These are phyloP conservation scores for Ibycter americanus DNA, from an alignment of 2,797 vertebrate species.

Conservation along the genomic window DNA sequence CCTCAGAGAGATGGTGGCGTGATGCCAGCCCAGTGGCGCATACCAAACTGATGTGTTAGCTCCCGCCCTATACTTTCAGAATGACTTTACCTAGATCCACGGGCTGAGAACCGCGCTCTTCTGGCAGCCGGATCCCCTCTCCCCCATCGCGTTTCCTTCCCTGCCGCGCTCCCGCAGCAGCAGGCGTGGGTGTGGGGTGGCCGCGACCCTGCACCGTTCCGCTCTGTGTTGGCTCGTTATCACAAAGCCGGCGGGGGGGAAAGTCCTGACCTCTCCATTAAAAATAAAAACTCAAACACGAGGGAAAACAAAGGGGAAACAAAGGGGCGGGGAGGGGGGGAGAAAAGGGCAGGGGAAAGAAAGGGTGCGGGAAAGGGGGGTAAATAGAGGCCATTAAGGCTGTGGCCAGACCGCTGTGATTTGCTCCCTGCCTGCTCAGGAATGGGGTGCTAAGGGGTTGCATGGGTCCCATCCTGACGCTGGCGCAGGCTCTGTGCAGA, in stretches of 20 bases:
- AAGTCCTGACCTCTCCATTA: too few relatives aligned
- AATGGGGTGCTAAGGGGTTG: neutral
- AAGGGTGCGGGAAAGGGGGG: too few relatives aligned
- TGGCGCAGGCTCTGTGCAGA: neutral
- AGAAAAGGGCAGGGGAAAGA: too few relatives aligned
- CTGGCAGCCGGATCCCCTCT: rapidly evolving
- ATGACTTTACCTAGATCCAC: neutral
- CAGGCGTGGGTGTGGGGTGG: rapidly evolving
- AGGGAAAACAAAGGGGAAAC: too few relatives aligned
- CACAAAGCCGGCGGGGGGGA: neutral
- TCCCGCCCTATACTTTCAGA: neutral
- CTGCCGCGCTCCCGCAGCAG: rapidly evolving
- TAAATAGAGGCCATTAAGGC: neutral
- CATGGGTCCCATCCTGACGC: neutral
- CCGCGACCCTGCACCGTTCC: rapidly evolving
- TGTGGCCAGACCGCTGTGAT: neutral
- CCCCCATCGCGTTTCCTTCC: neutral
- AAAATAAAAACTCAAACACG: neutral
- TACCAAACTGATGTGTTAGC: rapidly evolving
- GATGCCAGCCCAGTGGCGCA: rapidly evolving
- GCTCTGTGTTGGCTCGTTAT: rapidly evolving
- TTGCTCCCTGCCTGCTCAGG: neutral
- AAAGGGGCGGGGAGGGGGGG: too few relatives aligned
- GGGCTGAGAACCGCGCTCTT: neutral
- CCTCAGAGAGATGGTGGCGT: rapidly evolving